Evolutionary conservation across 2,113 vertebrate species (phyloP).

Genomic region (Hiodon tergisus): DNA sequence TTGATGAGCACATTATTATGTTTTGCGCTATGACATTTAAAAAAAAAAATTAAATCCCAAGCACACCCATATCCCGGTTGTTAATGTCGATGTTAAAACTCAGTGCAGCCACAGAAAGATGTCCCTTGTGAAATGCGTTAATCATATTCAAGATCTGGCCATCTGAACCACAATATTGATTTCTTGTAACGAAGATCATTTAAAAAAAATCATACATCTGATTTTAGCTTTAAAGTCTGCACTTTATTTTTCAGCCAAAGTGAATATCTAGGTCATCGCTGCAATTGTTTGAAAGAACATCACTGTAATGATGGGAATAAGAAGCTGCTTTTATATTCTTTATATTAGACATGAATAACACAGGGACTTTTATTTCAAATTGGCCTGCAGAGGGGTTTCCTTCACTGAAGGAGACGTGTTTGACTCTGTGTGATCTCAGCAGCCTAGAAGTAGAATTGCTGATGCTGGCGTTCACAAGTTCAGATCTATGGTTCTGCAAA

Average conservation of each 20-base stretch:
- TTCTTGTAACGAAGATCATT: conserved; percentile 4
- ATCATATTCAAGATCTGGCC: background rate
- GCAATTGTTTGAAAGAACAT: too few species aligned
- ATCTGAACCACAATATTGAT: background rate
- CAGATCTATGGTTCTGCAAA: too few species aligned
- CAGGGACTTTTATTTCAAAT: too few species aligned
- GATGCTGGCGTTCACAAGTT: too few species aligned
- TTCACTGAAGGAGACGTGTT: too few species aligned
- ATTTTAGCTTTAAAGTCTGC: conserved; percentile 4
- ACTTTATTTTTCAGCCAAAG: conserved; percentile 15
- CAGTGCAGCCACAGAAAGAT: background rate
- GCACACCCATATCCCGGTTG: background rate
- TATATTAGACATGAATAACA: too few species aligned
- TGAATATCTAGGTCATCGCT: background rate
- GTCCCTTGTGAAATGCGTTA: background rate
- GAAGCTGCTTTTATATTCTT: too few species aligned
- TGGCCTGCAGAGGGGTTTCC: too few species aligned
- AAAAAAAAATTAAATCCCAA: conserved; percentile 2
- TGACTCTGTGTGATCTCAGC: too few species aligned
- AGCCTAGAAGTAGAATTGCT: too few species aligned
- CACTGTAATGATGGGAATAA: too few species aligned
- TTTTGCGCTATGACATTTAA: conserved; percentile 11
- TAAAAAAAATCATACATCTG: background rate
- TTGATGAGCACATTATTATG: conserved; percentile 54
- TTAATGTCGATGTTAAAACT: background rate